Percentiles rank a stretch among this genome's conserved stretches.
Evolutionary conservation across 2,888 invertebrate genomes (phyloP).

Genomic region (Nemotelus pantherinus): DNA sequence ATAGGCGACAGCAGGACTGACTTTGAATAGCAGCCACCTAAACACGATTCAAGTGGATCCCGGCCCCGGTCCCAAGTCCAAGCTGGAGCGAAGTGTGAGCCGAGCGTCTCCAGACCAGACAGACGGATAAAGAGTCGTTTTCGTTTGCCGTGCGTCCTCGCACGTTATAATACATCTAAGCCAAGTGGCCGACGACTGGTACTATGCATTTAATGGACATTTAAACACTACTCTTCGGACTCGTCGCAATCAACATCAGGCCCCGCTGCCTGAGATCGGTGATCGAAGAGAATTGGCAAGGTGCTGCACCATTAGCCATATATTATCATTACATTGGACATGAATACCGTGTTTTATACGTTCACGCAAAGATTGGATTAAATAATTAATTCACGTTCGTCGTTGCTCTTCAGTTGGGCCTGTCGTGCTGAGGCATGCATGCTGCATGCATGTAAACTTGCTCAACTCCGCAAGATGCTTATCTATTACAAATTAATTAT

Average conservation of each 20-base stretch:
- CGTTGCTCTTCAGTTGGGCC: not conserved
- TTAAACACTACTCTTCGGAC: conserved; percentile 10
- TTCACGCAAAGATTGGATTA: conserved; percentile 55
- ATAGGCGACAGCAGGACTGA: conserved; percentile 29
- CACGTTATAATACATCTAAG: not conserved
- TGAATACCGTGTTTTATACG: conserved; percentile 55
- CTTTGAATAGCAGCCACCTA: conserved; percentile 8
- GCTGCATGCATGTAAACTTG: conserved; percentile 16
- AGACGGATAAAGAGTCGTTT: too few relatives aligned
- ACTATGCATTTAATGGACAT: conserved; percentile 25
- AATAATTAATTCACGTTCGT: conserved; percentile 53
- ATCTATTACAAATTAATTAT: conserved; percentile 42
- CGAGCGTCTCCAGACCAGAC: too few relatives aligned
- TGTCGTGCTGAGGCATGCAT: conserved; percentile 4
- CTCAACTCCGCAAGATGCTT: conserved; percentile 26
- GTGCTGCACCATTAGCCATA: conserved; percentile 46
- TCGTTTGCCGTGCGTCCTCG: too few relatives aligned
- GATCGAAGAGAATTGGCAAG: conserved; percentile 34
- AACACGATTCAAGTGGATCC: conserved; percentile 13
- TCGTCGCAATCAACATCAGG: conserved; percentile 8
- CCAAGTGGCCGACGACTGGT: conserved; percentile 3
- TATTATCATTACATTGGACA: conserved; percentile 53
- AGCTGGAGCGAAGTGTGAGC: not conserved
- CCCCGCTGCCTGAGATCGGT: not conserved
- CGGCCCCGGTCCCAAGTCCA: not conserved